phyloP scores from a whole-genome alignment of 2,113 vertebrate genomes.

The Girardinichthys multiradiatus region DNA sequence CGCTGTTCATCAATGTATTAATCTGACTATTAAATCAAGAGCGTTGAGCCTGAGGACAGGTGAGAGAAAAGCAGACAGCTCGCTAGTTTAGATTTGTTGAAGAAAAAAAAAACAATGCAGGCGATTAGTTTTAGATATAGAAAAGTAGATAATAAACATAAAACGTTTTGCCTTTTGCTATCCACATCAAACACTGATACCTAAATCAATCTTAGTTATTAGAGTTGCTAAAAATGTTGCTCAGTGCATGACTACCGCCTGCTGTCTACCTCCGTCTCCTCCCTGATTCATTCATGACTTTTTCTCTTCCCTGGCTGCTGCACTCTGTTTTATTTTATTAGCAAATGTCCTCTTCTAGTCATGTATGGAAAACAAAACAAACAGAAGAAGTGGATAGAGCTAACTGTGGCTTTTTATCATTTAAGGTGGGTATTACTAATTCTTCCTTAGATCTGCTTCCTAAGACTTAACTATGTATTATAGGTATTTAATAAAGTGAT shows the following conservation, averaged over 20 bases:
- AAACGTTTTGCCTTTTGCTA: neutral
- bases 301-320: neutral
- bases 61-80: neutral
- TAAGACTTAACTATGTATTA: neutral
- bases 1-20: slow-evolving; percentile 14
- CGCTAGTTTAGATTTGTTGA: neutral
- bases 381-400: slow-evolving; percentile 75
- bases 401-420: neutral
- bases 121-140: neutral
- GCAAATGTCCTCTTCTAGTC: slow-evolving; percentile 54
- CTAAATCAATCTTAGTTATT: slow-evolving; percentile 16
- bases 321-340: slow-evolving; percentile 71
- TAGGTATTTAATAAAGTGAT: neutral
- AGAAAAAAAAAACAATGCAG: neutral
- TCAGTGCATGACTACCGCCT: slow-evolving; percentile 75
- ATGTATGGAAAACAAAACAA: slow-evolving; percentile 70
- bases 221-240: slow-evolving; percentile 53
- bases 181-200: neutral
- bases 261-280: slow-evolving; percentile 70
- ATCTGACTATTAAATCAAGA: slow-evolving; percentile 38
- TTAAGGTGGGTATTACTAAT: slow-evolving; percentile 10
- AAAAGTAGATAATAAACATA: neutral
- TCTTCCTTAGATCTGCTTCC: slow-evolving; percentile 7
- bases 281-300: slow-evolving; percentile 6
- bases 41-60: slow-evolving; percentile 19